Evolutionary conservation across 2,113 vertebrate genomes (phyloP).

Genomic region (Natator depressus): DNA sequence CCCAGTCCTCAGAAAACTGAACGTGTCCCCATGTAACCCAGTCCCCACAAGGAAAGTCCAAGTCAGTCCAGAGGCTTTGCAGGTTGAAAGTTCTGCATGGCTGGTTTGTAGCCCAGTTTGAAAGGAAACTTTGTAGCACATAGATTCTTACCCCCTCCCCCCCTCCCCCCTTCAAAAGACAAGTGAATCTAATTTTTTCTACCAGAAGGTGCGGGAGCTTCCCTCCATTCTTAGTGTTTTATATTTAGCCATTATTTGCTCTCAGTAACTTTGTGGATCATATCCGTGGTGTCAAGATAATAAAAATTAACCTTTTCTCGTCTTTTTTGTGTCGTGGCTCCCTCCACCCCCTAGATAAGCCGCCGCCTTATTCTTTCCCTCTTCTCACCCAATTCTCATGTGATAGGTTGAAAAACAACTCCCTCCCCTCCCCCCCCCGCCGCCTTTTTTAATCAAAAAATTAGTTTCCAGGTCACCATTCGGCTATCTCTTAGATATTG

Average conservation of each 20-base stretch:
- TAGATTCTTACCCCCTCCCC: not conserved
- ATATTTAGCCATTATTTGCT: not conserved
- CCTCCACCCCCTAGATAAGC: not conserved
- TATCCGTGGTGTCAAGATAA: not conserved
- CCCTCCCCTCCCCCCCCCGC: not conserved
- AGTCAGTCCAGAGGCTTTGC: not conserved
- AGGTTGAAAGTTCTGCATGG: not conserved
- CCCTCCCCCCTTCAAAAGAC: not conserved
- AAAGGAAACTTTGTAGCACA: fast-evolving
- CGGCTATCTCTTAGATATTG: not conserved
- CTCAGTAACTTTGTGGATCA: not conserved
- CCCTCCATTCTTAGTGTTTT: not conserved
- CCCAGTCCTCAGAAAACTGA: not conserved
- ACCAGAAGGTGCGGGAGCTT: not conserved
- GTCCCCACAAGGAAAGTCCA: not conserved
- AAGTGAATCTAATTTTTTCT: fast-evolving
- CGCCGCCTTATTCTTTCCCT: not conserved
- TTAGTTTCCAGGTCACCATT: not conserved
- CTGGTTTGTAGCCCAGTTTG: not conserved
- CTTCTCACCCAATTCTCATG: not conserved
- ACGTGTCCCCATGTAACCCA: not conserved
- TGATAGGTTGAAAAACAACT: not conserved
- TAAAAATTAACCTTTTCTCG: not conserved
- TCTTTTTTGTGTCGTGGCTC: not conserved
- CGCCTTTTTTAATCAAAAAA: not conserved